Evolutionary conservation across 2,113 vertebrate genomes (phyloP).

Genomic region (Tauraco erythrolophus): DNA sequence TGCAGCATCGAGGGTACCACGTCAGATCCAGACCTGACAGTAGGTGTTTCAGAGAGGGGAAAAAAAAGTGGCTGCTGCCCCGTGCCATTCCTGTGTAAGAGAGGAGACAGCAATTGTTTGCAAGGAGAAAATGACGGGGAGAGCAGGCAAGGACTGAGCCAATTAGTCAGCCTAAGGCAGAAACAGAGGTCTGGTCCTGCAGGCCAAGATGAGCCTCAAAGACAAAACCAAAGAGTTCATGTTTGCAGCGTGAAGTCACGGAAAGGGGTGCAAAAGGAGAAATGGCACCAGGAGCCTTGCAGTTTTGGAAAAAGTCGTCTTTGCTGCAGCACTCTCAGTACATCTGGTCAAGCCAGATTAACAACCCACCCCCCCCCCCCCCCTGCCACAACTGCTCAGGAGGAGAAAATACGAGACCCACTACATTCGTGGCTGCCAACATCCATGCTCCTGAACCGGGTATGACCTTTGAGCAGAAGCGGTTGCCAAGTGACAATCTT

Average conservation of each 20-base stretch:
- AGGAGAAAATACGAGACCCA: slow-evolving; percentile 11
- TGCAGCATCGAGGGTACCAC: fast-evolving
- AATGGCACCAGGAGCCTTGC: background rate
- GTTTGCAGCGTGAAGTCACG: background rate
- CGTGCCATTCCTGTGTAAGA: background rate
- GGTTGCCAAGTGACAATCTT: slow-evolving; percentile 47
- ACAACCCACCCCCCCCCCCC: no score
- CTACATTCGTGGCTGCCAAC: slow-evolving; percentile 7
- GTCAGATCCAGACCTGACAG: background rate
- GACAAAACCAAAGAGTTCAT: background rate
- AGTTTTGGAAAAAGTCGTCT: background rate
- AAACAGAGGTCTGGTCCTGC: background rate
- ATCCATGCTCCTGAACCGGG: slow-evolving; percentile 11
- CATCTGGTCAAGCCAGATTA: slow-evolving; percentile 16
- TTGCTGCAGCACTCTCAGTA: background rate
- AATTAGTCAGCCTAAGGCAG: background rate
- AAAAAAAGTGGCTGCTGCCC: background rate
- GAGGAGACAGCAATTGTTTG: background rate
- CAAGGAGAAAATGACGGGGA: background rate
- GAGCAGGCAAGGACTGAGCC: background rate
- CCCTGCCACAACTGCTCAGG: slow-evolving; percentile 35
- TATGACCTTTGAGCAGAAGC: background rate
- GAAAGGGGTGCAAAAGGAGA: background rate
- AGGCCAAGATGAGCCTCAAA: background rate
- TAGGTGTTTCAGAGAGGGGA: background rate